These are phyloP conservation scores for Gambusia affinis DNA, from an alignment of 2,113 vertebrate genomes.

Conservation along the genomic window DNA sequence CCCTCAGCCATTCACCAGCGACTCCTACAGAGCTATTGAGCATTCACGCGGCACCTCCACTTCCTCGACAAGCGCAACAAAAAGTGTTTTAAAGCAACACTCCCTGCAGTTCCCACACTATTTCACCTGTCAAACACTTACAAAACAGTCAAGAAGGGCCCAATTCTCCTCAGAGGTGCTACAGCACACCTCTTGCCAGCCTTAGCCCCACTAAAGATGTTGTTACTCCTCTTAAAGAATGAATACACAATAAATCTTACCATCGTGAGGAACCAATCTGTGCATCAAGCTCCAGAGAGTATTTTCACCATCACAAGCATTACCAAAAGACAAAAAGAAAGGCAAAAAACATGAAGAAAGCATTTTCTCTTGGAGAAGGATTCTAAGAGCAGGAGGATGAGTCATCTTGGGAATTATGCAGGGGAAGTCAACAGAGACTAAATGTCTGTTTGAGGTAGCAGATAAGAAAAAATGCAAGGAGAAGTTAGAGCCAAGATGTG, in stretches of 20 bases:
- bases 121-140: conserved; percentile 84
- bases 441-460: conserved; percentile 60
- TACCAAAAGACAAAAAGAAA: conserved; percentile 24
- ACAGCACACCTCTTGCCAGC: conserved; percentile 78
- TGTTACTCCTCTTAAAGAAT: conserved; percentile 62
- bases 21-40: conserved; percentile 79
- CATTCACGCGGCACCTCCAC: conserved; percentile 76
- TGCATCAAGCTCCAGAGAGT: conserved; percentile 37
- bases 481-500: conserved; percentile 22
- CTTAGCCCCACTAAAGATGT: conserved; percentile 62
- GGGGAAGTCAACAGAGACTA: conserved; percentile 60
- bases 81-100: conserved; percentile 73
- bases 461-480: conserved; percentile 38
- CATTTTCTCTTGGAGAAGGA: conserved; percentile 37
- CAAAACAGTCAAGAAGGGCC: conserved; percentile 64
- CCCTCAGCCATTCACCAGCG: conserved; percentile 69
- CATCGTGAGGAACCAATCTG: conserved; percentile 32
- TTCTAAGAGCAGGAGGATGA: conserved; percentile 49
- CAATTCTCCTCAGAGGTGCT: conserved; percentile 66
- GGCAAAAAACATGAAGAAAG: conserved; percentile 40
- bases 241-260: conserved; percentile 58
- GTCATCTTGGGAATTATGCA: conserved; percentile 60
- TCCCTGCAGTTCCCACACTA: conserved; percentile 83
- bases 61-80: conserved; percentile 74
- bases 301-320: conserved; percentile 53